These are phyloP conservation scores for Jacana jacana DNA, from an alignment of 2,113 vertebrate species.

Conservation along the genomic window DNA sequence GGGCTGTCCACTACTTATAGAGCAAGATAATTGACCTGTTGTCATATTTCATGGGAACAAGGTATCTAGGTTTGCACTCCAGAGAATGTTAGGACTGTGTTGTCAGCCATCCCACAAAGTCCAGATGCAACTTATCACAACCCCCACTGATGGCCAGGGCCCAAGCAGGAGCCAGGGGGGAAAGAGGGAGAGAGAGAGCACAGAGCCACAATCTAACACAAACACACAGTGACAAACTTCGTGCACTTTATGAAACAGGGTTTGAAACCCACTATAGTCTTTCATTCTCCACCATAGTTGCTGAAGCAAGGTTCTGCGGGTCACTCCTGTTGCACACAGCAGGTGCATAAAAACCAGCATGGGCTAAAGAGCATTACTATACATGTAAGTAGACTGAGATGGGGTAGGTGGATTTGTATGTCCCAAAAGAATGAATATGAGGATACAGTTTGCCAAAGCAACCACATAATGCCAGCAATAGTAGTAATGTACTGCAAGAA, in stretches of 20 bases:
- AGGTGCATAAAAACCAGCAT: rapidly evolving
- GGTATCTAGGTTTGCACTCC: too few species aligned
- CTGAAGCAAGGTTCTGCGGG: not conserved
- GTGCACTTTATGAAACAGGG: not conserved
- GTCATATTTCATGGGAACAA: too few species aligned
- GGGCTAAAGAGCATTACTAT: not conserved
- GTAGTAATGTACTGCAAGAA: not conserved
- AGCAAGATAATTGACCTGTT: too few species aligned
- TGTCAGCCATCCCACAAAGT: too few species aligned
- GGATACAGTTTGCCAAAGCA: not conserved
- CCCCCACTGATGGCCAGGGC: too few species aligned
- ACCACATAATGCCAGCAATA: not conserved
- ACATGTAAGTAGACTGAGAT: not conserved
- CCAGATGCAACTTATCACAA: too few species aligned
- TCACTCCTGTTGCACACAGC: not conserved
- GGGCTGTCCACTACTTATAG: too few species aligned
- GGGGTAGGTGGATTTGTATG: not conserved
- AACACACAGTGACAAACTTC: not conserved
- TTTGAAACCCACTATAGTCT: not conserved
- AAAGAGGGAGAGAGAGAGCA: too few species aligned
- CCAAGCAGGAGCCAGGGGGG: too few species aligned
- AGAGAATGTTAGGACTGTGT: too few species aligned
- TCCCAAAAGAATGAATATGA: not conserved
- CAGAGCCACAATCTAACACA: too few species aligned
- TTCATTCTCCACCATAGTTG: not conserved